Evolutionary conservation across 2,113 vertebrate species (phyloP).

Genomic region (Burhinus oedicnemus): DNA sequence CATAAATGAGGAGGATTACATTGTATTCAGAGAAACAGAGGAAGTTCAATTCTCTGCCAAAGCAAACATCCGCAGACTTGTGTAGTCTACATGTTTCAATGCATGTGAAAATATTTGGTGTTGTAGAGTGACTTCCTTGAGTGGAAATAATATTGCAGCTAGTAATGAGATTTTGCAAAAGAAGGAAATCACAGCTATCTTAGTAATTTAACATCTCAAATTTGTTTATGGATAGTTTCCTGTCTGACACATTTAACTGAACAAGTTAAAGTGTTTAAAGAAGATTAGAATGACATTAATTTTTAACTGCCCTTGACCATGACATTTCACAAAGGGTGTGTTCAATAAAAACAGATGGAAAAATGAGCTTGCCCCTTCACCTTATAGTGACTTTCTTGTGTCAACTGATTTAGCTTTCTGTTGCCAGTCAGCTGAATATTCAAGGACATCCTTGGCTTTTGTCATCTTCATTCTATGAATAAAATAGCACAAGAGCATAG

Average conservation of each 20-base stretch:
- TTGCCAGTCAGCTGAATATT: background rate
- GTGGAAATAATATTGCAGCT: slow-evolving; percentile 53
- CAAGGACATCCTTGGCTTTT: background rate
- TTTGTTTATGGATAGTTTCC: slow-evolving; percentile 72
- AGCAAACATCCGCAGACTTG: slow-evolving; percentile 65
- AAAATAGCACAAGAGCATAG: background rate
- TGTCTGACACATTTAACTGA: slow-evolving; percentile 68
- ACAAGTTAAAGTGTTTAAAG: slow-evolving; percentile 58
- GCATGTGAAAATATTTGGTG: slow-evolving; percentile 70
- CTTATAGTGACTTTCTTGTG: background rate
- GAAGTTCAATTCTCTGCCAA: slow-evolving; percentile 60
- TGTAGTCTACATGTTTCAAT: slow-evolving; percentile 51
- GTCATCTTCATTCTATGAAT: background rate
- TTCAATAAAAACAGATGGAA: slow-evolving; percentile 57
- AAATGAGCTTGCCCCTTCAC: slow-evolving; percentile 45
- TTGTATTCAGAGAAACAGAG: slow-evolving; percentile 67
- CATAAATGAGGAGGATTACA: slow-evolving; percentile 20
- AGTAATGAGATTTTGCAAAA: slow-evolving; percentile 59
- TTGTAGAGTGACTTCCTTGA: slow-evolving; percentile 60
- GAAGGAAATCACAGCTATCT: slow-evolving; percentile 76
- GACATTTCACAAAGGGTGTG: slow-evolving; percentile 52
- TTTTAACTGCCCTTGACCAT: slow-evolving; percentile 57
- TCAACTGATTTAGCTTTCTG: slow-evolving; percentile 8
- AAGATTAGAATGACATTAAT: slow-evolving; percentile 63
- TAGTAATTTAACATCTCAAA: slow-evolving; percentile 58